Evolutionary conservation across 2,797 vertebrate species (phyloP), one percentile per base, ranked within the genome.

Genomic region (Margarornis squamiger): DNA sequence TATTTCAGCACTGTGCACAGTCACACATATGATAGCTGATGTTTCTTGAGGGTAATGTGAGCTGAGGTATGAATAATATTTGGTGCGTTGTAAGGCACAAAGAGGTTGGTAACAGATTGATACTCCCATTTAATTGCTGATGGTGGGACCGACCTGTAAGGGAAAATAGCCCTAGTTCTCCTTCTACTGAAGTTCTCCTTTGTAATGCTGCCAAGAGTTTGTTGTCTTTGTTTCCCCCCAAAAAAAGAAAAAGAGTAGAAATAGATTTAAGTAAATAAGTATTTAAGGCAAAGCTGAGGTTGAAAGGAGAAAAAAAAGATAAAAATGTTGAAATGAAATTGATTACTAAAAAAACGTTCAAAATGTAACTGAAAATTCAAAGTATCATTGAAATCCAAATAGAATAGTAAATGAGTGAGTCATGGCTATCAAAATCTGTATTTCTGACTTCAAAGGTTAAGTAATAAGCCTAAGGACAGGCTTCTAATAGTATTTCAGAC

Each of bases 401-500:
- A 58, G n/a, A 59, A 19, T 45, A 32, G 8, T 49, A 38, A 29
- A 32, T 21, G 10, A 81, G 14, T 43, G 59, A 32, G 12, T 86
- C 30, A 23, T 52, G 81, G 39, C 52, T 86, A 22, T 93, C 4
- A 21, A 79, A 94, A 85, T 80, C 61, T 80, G 91, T 12, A 79
- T 89, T 84, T 61, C 45, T 90, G 45, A 48, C 32, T 93, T 85
- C 16, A 58, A 43, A 65, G 32, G n/a, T 75, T 84, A 77, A 94
- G 71, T 65, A 83, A 62, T 43, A 76, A 66, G 62, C 76, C 12
- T 78, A 74, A 86, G 65, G 88, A 68, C 22, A 74, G 68, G 12
- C 14, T 84, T 29, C 77, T 63, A 41, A 52, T 46, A 51, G 54
- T 70, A 10, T 45, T 19, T 63, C 82, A 66, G 66, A 27, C 59